phyloP scores from a whole-genome alignment of 2,888 invertebrate genomes.

The Cheilosia grossa region DNA sequence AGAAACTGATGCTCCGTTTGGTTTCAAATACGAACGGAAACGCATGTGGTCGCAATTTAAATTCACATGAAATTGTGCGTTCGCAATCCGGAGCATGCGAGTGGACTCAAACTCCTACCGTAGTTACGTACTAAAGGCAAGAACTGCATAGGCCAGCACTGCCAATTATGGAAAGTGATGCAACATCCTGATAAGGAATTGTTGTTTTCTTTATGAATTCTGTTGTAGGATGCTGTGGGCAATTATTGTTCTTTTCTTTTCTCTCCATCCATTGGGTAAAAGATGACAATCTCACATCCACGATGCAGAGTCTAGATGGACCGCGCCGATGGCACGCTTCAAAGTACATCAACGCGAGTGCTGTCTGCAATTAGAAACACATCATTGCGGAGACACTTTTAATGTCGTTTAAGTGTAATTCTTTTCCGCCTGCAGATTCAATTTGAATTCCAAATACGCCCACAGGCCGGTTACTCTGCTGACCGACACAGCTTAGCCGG shows the following conservation, averaged over 20 bases:
- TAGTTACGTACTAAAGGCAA: not conserved
- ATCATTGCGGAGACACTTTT: conserved; percentile 62
- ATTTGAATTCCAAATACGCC: conserved; percentile 70
- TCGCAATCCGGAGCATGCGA: conserved; percentile 9
- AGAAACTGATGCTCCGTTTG: conserved; percentile 57
- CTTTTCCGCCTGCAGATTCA: conserved; percentile 49
- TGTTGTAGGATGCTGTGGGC: conserved; percentile 42
- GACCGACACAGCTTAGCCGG: conserved; percentile 24
- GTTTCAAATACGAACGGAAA: conserved; percentile 55
- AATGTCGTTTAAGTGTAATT: conserved; percentile 54
- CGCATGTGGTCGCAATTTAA: conserved; percentile 73
- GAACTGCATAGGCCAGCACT: conserved; percentile 13
- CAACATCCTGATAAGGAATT: conserved; percentile 69
- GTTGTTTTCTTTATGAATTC: conserved; percentile 40
- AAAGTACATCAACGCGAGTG: conserved; percentile 30
- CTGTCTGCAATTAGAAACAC: conserved; percentile 63
- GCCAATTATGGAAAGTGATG: conserved; percentile 72
- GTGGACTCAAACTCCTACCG: not conserved
- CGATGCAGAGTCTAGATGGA: conserved; percentile 3
- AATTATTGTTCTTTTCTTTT: conserved; percentile 42
- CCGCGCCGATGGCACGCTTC: conserved; percentile 36
- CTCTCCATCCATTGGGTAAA: conserved; percentile 39
- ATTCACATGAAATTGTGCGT: conserved; percentile 64
- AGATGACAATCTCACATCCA: conserved; percentile 41
- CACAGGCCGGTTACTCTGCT: conserved; percentile 15